Percentiles rank a stretch among this genome's conserved stretches.
These are phyloP conservation scores for Ardeotis arabs DNA, from an alignment of 2,113 vertebrate genomes.

Conservation along the genomic window DNA sequence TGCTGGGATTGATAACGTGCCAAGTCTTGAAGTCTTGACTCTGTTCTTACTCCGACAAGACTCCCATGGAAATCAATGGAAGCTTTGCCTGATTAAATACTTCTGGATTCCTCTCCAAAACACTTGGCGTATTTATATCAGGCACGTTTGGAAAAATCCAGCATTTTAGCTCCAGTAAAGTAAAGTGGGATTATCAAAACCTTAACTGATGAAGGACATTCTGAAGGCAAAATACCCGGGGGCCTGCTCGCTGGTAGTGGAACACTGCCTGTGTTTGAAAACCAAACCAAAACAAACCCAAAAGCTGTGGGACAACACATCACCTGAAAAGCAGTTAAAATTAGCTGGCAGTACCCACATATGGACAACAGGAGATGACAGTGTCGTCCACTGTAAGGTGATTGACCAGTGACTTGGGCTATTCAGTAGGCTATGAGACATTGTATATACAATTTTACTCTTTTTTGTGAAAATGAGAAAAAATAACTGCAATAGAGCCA, in stretches of 20 bases:
- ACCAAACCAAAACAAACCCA: background rate
- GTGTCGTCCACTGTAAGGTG: background rate
- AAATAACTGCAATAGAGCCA: background rate
- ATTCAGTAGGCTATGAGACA: background rate
- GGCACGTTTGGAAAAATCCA: background rate
- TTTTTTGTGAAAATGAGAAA: background rate
- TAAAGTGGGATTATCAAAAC: conserved; percentile 32
- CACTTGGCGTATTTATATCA: conserved; percentile 47
- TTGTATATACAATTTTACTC: background rate
- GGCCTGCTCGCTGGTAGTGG: background rate
- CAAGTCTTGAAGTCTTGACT: conserved; percentile 66
- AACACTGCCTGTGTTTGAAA: background rate
- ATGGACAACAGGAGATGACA: background rate
- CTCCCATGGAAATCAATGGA: conserved; percentile 61
- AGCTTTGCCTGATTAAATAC: conserved; percentile 64
- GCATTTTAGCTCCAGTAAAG: conserved; percentile 35
- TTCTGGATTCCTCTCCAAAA: conserved; percentile 46
- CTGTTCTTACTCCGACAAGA: conserved; percentile 41
- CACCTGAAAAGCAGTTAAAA: background rate
- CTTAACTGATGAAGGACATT: conserved; percentile 26
- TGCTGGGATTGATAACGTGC: conserved; percentile 66
- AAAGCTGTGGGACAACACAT: background rate
- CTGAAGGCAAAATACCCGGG: background rate
- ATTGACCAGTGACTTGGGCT: background rate
- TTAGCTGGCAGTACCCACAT: background rate